Percentiles rank a stretch among this genome's conserved stretches.
Evolutionary conservation across 2,797 vertebrate genomes (phyloP).

Genomic region (Sebastes minor): DNA sequence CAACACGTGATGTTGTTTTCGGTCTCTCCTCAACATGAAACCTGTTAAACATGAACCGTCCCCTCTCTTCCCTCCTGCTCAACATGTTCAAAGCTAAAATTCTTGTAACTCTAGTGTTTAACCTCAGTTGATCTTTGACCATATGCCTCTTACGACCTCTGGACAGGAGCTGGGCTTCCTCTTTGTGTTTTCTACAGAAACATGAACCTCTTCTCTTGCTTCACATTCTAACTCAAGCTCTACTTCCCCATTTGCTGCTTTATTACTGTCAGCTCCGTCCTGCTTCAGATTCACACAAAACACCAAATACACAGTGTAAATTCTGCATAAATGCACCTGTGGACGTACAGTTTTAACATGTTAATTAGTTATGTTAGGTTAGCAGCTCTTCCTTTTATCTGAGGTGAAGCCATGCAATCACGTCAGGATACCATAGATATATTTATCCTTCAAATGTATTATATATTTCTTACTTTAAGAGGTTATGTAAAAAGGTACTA

Average conservation of each 20-base stretch:
- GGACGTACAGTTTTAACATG: not conserved
- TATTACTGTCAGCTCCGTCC: not conserved
- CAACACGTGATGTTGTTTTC: too few species aligned
- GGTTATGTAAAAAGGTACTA: too few species aligned
- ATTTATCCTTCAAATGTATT: too few species aligned
- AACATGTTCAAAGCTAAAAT: not conserved
- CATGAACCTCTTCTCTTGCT: conserved; percentile 7
- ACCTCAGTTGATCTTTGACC: not conserved
- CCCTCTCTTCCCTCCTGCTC: not conserved
- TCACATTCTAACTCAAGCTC: not conserved
- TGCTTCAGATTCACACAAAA: not conserved
- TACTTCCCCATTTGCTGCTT: not conserved
- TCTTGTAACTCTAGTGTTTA: not conserved
- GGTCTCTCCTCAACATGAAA: not conserved
- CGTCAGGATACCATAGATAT: too few species aligned
- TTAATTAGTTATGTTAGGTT: too few species aligned
- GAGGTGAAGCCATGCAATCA: too few species aligned
- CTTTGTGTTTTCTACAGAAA: conserved; percentile 20
- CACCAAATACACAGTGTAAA: not conserved
- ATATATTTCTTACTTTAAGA: too few species aligned
- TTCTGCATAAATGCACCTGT: not conserved
- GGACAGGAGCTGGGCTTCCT: conserved; percentile 2
- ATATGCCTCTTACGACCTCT: too few species aligned
- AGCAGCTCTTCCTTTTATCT: too few species aligned
- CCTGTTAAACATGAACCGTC: not conserved